Percentiles rank a stretch among this genome's conserved stretches.
Conservation (phyloP, 2,888 invertebrate species). For the Drosophila prolongata region DNA sequence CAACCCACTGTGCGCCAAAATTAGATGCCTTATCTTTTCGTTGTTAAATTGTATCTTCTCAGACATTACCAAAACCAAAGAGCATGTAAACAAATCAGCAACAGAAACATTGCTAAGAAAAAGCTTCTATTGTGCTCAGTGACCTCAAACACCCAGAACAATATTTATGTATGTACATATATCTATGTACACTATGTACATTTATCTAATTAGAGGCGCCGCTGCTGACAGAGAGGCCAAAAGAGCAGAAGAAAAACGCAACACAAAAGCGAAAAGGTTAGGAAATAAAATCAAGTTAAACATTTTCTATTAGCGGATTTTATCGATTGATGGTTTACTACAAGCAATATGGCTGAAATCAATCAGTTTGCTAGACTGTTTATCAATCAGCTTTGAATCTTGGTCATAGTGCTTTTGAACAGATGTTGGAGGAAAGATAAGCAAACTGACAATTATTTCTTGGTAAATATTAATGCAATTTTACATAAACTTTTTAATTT, state of each 20-base stretch:
- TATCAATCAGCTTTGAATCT: not conserved
- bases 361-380: conserved; percentile 1
- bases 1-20: not conserved
- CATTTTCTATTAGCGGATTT: conserved; percentile 3
- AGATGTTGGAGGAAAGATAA: not conserved
- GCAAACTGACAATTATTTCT: not conserved
- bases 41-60: conserved; percentile 22
- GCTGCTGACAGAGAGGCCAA: conserved; percentile 59
- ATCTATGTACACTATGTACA: conserved; percentile 9
- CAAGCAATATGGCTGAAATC: not conserved
- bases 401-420: not conserved
- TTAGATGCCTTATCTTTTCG: conserved; percentile 8
- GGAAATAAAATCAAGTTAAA: conserved; percentile 11
- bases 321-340: conserved; percentile 19
- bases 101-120: conserved; percentile 26
- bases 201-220: conserved; percentile 56
- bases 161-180: conserved; percentile 7
- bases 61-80: conserved; percentile 55
- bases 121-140: conserved; percentile 31
- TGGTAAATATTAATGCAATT: not conserved
- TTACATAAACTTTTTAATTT: not conserved
- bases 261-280: conserved; percentile 13
- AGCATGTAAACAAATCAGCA: conserved; percentile 66
- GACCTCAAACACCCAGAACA: conserved; percentile 29
- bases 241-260: conserved; percentile 10